Evolutionary conservation across 2,113 vertebrate species (phyloP).

Genomic region (Festucalex cinctus): DNA sequence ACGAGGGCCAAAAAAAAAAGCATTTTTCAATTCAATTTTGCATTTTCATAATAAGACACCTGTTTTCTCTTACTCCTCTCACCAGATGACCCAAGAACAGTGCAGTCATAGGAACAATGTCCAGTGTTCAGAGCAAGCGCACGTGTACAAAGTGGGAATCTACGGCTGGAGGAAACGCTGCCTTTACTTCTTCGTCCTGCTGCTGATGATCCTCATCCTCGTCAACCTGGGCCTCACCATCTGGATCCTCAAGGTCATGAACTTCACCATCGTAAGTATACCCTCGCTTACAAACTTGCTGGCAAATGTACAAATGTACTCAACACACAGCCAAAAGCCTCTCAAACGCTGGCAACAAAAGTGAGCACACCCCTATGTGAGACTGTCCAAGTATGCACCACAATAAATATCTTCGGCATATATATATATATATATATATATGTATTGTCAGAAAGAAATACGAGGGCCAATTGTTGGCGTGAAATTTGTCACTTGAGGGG

Average conservation of each 20-base stretch:
- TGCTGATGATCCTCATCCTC: constrained; percentile 98
- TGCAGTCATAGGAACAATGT: constrained; percentile 90
- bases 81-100: constrained; percentile 98
- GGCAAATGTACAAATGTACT: too few relatives aligned
- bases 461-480: background rate
- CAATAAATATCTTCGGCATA: too few relatives aligned
- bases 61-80: background rate
- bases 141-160: constrained; percentile 98
- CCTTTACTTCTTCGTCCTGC: constrained; percentile 97
- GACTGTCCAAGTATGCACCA: too few relatives aligned
- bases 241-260: constrained; percentile 99
- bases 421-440: too few relatives aligned
- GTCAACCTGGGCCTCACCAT: constrained; percentile 98
- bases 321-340: too few relatives aligned
- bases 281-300: background rate
- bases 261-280: constrained; percentile 98
- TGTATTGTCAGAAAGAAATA: background rate
- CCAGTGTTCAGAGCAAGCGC: constrained; percentile 88
- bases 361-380: too few relatives aligned
- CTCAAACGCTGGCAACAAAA: too few relatives aligned
- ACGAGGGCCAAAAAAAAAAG: background rate
- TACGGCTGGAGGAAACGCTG: constrained; percentile 99
- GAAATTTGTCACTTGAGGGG: background rate
- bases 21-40: too few relatives aligned
- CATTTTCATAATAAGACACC: too few relatives aligned